Conservation (phyloP, 2,113 vertebrate genomes). For the Ictidomys tridecemlineatus region DNA sequence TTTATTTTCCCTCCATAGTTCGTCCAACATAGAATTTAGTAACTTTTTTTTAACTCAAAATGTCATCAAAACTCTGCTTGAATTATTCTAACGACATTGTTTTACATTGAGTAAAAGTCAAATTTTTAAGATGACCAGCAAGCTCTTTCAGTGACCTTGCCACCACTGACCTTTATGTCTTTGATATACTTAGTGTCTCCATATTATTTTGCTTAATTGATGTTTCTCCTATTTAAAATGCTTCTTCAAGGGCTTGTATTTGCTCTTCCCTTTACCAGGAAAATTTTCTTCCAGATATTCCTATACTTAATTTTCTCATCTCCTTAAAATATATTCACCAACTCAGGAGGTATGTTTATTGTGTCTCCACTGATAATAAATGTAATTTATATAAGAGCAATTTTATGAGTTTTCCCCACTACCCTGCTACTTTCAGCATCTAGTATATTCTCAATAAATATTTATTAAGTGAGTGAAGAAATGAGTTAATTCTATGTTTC, state of each 20-base stretch:
- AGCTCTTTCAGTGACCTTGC: neutral
- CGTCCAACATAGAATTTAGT: neutral
- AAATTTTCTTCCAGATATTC: neutral
- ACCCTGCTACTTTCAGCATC: neutral
- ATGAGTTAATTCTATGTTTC: neutral
- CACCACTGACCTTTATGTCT: neutral
- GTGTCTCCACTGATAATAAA: neutral
- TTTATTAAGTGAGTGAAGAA: neutral
- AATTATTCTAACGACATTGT: neutral
- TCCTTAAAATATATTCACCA: neutral
- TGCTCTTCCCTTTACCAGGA: neutral
- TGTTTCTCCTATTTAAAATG: neutral
- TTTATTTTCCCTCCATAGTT: neutral
- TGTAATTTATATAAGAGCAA: neutral
- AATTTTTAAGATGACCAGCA: neutral
- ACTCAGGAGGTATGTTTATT: neutral
- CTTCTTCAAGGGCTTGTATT: neutral
- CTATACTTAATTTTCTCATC: neutral
- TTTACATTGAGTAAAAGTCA: neutral
- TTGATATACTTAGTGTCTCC: neutral
- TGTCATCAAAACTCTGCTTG: neutral
- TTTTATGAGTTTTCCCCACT: neutral
- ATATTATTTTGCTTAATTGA: neutral
- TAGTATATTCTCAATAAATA: neutral
- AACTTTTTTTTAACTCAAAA: neutral